A percentile compares a stretch with the other conserved stretches of the same genome.
Evolutionary conservation across 2,113 vertebrate species (phyloP).

Genomic region (Cettia cetti): DNA sequence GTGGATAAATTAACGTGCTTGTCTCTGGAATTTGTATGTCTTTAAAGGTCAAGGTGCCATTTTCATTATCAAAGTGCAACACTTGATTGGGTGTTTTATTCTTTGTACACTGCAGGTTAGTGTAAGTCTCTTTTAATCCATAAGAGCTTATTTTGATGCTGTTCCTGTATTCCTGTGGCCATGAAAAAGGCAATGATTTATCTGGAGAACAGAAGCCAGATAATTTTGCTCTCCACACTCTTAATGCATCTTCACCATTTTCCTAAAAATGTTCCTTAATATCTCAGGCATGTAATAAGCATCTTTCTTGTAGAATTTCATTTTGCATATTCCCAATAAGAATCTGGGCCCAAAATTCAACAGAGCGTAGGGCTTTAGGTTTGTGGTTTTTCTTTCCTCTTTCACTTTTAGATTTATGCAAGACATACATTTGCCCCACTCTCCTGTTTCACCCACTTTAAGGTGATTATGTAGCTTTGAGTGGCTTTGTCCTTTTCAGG

Average conservation of each 20-base stretch:
- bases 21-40: not conserved
- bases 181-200: not conserved
- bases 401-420: not conserved
- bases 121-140: not conserved
- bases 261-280: not conserved
- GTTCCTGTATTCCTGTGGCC: not conserved
- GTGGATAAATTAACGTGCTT: not conserved
- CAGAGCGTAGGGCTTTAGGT: too few relatives aligned
- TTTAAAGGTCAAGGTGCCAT: not conserved
- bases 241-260: not conserved
- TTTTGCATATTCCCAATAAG: not conserved
- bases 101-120: not conserved
- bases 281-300: not conserved
- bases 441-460: not conserved
- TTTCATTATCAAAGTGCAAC: not conserved
- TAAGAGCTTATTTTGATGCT: not conserved
- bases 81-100: not conserved
- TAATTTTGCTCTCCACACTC: not conserved
- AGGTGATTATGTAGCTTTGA: not conserved
- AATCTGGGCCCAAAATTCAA: not conserved
- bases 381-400: not conserved
- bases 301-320: not conserved
- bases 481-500: constrained; percentile 6
- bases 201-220: not conserved
- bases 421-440: not conserved